These are phyloP conservation scores for Nomada ruficornis DNA, from an alignment of 2,888 invertebrate species.

Conservation along the genomic window DNA sequence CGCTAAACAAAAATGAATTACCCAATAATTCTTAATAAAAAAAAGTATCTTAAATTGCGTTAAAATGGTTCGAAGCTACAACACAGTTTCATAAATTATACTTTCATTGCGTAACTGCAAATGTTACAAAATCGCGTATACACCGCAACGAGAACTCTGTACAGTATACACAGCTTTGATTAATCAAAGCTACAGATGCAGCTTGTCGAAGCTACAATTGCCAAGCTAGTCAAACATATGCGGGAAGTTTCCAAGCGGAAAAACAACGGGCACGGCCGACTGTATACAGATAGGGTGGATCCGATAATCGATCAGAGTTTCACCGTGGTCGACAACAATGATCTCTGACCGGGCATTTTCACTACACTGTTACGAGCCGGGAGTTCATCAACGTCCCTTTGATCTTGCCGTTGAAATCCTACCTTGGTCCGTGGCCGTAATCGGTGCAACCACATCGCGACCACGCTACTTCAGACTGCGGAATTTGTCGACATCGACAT, in stretches of 20 bases:
- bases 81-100: no score
- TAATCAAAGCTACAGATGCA: neutral
- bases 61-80: no score
- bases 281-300: neutral
- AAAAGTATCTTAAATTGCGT: no score
- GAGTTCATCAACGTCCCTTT: conserved; percentile 50
- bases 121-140: neutral
- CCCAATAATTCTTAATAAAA: no score
- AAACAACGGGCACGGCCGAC: neutral
- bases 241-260: neutral
- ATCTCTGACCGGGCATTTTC: conserved; percentile 37
- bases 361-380: conserved; percentile 12
- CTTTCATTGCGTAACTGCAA: no score
- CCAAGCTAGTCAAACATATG: neutral
- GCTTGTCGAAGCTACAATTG: neutral
- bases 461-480: conserved; percentile 42
- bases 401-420: conserved; percentile 58
- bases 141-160: neutral
- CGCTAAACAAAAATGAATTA: no score
- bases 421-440: conserved; percentile 29
- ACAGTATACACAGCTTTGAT: neutral
- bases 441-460: conserved; percentile 35
- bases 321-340: conserved; percentile 36
- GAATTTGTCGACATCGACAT: conserved; percentile 54
- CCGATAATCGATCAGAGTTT: conserved; percentile 45